Conservation (phyloP, 2,113 vertebrate species). For the Aramus guarauna region DNA sequence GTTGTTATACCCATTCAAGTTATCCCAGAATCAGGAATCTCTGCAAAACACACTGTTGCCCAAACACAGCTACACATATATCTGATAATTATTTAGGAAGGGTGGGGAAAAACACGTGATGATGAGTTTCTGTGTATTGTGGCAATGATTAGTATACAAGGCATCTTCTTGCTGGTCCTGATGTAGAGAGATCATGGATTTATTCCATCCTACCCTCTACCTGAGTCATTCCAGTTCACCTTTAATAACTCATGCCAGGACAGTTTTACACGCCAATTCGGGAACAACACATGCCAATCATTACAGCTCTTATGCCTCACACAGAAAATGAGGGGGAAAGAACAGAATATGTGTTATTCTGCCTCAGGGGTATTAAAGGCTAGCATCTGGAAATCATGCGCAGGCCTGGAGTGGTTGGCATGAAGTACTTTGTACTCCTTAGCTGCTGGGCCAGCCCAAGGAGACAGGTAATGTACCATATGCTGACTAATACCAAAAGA, state of each 20-base stretch:
- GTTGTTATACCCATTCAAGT: neutral
- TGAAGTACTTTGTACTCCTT: neutral
- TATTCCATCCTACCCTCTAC: neutral
- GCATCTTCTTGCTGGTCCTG: neutral
- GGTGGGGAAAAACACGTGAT: neutral
- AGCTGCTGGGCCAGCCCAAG: neutral
- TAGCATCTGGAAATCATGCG: neutral
- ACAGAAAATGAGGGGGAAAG: constrained; percentile 20
- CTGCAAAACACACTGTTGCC: neutral
- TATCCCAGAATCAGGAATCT: neutral
- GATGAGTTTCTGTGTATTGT: constrained; percentile 8
- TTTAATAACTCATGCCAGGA: constrained; percentile 24
- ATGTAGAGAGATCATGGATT: neutral
- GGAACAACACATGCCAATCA: constrained; percentile 6
- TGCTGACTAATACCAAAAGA: neutral
- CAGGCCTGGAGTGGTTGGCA: neutral
- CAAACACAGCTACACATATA: neutral
- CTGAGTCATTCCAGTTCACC: constrained; percentile 12
- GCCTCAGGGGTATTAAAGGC: neutral
- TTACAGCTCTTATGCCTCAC: constrained; percentile 12
- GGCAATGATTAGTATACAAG: constrained; percentile 8
- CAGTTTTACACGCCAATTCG: constrained; percentile 10
- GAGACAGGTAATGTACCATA: neutral
- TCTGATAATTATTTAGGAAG: neutral
- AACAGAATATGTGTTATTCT: neutral